phyloP scores from a whole-genome alignment of 1,140 invertebrate genomes.

The Chymomyza costata region DNA sequence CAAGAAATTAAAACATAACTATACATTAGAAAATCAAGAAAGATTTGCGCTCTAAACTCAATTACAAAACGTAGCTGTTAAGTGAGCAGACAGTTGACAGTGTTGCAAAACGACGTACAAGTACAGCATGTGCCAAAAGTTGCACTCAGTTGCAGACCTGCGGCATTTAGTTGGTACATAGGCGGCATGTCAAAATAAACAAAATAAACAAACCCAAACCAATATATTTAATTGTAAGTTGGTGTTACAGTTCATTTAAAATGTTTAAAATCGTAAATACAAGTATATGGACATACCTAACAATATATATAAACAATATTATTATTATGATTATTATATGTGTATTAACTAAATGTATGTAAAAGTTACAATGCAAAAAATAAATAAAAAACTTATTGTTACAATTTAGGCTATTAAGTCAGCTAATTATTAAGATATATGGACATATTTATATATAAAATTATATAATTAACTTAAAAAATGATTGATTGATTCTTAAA shows the following conservation, averaged over 20 bases:
- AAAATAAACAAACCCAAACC: constrained; percentile 36
- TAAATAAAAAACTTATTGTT: constrained; percentile 50
- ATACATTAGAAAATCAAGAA: constrained; percentile 3
- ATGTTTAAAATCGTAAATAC: constrained; percentile 43
- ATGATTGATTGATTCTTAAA: constrained; percentile 71
- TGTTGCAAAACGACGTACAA: constrained; percentile 26
- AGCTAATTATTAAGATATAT: constrained; percentile 62
- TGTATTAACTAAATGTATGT: constrained; percentile 64
- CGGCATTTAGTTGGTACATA: constrained; percentile 21
- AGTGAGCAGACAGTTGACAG: constrained; percentile 26
- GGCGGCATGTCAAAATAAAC: constrained; percentile 17
- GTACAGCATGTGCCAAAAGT: constrained; percentile 60
- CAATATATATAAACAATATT: constrained; percentile 31
- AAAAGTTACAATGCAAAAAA: constrained; percentile 39
- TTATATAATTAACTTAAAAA: constrained; percentile 36
- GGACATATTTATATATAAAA: constrained; percentile 56
- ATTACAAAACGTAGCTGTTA: constrained; percentile 50
- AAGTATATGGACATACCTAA: constrained; percentile 45
- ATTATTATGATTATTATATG: constrained; percentile 45
- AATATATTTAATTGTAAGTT: constrained; percentile 54
- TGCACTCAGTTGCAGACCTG: constrained; percentile 34
- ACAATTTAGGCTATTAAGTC: constrained; percentile 65
- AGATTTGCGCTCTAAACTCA: constrained; percentile 40
- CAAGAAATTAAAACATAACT: not conserved
- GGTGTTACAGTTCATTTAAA: constrained; percentile 65